phyloP scores from a whole-genome alignment of 2,797 vertebrate species.

The Ispidina picta region DNA sequence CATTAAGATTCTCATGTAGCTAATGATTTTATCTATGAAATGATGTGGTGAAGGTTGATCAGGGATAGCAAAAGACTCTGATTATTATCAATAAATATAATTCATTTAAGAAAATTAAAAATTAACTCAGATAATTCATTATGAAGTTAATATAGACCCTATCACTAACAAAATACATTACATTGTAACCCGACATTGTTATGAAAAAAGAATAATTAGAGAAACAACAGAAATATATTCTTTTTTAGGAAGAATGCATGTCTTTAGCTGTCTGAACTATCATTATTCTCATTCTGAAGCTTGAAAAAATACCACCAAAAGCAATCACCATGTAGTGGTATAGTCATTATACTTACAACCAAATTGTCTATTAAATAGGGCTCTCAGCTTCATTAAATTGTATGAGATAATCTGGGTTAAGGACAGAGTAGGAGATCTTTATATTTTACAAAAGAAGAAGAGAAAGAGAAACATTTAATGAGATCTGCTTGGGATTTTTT shows the following conservation, averaged over 20 bases:
- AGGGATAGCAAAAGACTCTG: not conserved
- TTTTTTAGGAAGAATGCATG: not conserved
- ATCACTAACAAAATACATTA: not conserved
- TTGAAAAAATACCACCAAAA: not conserved
- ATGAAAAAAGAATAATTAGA: not conserved
- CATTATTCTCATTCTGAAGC: not conserved
- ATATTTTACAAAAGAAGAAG: not conserved
- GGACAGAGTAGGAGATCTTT: not conserved
- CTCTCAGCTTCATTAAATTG: not conserved
- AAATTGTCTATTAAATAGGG: not conserved
- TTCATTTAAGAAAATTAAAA: not conserved
- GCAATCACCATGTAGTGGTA: not conserved
- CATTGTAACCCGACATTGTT: not conserved
- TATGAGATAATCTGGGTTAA: not conserved
- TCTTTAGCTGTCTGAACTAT: not conserved
- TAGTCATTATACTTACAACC: not conserved
- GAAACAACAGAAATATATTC: not conserved
- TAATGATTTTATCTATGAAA: not conserved
- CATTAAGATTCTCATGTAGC: rapidly evolving
- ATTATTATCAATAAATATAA: not conserved
- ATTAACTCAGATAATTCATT: not conserved
- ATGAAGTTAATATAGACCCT: not conserved
- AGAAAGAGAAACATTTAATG: not conserved
- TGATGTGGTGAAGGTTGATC: not conserved
- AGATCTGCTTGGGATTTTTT: too few species aligned